Base-by-base conservation (phyloP, 2,888 invertebrate genomes). In the Cataglyphis albicans region DNA sequence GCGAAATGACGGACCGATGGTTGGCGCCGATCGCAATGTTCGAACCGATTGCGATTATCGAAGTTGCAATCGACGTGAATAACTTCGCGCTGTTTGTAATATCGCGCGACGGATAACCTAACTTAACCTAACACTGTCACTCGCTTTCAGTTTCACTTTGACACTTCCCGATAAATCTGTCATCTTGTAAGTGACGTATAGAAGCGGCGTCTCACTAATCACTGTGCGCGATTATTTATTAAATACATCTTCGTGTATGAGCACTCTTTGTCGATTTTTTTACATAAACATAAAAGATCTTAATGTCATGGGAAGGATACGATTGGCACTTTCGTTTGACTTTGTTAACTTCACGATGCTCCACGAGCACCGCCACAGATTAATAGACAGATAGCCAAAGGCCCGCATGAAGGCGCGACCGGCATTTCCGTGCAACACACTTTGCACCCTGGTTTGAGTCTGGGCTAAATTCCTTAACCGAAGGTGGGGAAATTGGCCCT, bases 31-130 rank as follows among this genome's bases (percentile, higher is more conserved):
- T 52, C 35, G 48, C 35, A 38, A 35, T 25, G 64, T 75, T 75
- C 75, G 65, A 75, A 75, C 64, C 9, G 72, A 41, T 48, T 35
- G 73, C 74, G 72, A 72, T 72, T 72, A 73, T 80, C 74, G 73
- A 80, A 74, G 25, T 44, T 12, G 25, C 74, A 57, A 59, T 80
- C 74, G 61, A 73, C 18, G 12, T 29, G 21, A 21, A 57, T 59
- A 68, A 3, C 78, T 73, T 70, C 73, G 9, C 41, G 21, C 3
- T 18, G 25, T n/a, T 48, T 52, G 29, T 29, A 32, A 25, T 3
- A 52, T 38, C 57, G 52, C 12, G 18, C 18, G n/a, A 25, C 25
- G 12, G 21, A 1, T 65, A 76, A 76, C 76, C 41, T 21, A 64
- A 64, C 15, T 21, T 21, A n/a, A n/a, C 35, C 74, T 57, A 57